Evolutionary conservation across 37 sponge, comb jelly and placozoan genomes (phyloP), one percentile per base, ranked within the genome.

Genomic region (Halisarca cf. caerulea): DNA sequence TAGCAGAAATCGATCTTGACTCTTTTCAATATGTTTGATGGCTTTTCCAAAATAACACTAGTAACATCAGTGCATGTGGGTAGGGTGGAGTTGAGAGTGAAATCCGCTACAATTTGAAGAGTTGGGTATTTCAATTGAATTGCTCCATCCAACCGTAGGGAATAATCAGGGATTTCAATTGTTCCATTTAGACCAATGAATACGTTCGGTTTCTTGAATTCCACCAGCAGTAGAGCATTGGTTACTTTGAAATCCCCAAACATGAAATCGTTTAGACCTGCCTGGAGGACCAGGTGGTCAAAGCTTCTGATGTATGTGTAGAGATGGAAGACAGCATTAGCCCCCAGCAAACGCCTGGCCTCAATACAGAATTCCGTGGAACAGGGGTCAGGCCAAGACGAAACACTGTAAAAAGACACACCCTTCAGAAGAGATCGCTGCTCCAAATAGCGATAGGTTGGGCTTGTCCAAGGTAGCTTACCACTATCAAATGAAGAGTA

Each of bases 111-210:
- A n/a, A n/a, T n/a, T n/a, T n/a, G n/a, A n/a, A n/a, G n/a, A n/a
- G n/a, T n/a, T n/a, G n/a, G n/a, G n/a, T n/a, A n/a, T n/a, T n/a
- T n/a, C n/a, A n/a, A n/a, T n/a, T n/a, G n/a, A n/a, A n/a, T n/a
- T n/a, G n/a, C n/a, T n/a, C n/a, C n/a, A n/a, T n/a, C n/a, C n/a
- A n/a, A n/a, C n/a, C n/a, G 25, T 38, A 69, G 51, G 11, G 2
- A 0, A 38, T 75, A 69, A 36, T 78, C 85, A 75, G 74, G 39
- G 27, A 84, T 84, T 24, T 74, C 74, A 41, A 74, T 37, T 2
- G 85, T 84, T 74, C 85, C 85, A 27, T 74, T 73, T 43, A 73
- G n/a, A n/a, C n/a, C n/a, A n/a, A n/a, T n/a, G n/a, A n/a, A n/a
- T n/a, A n/a, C n/a, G n/a, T n/a, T n/a, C n/a, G n/a, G n/a, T n/a